A percentile compares a stretch with the other conserved stretches of the same genome.
Evolutionary conservation across 2,797 vertebrate species (phyloP).

Genomic region (Avahi laniger): DNA sequence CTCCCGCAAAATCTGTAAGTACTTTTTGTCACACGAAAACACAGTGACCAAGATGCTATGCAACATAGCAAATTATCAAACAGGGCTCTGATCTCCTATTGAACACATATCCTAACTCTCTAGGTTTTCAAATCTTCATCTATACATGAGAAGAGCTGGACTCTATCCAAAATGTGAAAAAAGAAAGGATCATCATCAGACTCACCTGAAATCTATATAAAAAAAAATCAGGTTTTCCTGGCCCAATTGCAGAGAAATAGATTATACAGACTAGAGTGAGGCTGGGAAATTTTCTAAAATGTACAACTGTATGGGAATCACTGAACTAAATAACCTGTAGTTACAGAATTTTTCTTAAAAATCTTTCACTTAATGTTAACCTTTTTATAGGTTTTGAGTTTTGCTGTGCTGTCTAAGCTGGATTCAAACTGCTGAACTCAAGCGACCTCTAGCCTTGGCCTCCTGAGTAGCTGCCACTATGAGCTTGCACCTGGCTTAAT

Average conservation of each 20-base stretch:
- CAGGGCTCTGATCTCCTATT: neutral
- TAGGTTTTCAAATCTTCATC: neutral
- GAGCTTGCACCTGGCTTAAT: neutral
- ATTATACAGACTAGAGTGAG: neutral
- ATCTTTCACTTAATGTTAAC: neutral
- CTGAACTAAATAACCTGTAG: neutral
- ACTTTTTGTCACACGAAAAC: neutral
- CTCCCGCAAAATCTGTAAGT: neutral
- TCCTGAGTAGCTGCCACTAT: neutral
- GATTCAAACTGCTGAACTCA: neutral
- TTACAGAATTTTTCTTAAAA: neutral
- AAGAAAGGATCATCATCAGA: neutral
- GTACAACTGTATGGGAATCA: neutral
- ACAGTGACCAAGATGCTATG: neutral
- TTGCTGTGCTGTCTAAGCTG: neutral
- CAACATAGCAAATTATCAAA: neutral
- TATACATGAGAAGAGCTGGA: neutral
- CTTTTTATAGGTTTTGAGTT: neutral
- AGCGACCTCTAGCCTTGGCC: neutral
- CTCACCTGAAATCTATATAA: neutral
- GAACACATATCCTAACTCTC: neutral
- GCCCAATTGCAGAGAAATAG: neutral
- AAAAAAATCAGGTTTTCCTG: neutral
- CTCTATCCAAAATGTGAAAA: neutral
- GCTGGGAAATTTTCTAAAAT: neutral